These are phyloP conservation scores for Athetis lepigone DNA, from an alignment of 2,888 invertebrate species.

Conservation along the genomic window DNA sequence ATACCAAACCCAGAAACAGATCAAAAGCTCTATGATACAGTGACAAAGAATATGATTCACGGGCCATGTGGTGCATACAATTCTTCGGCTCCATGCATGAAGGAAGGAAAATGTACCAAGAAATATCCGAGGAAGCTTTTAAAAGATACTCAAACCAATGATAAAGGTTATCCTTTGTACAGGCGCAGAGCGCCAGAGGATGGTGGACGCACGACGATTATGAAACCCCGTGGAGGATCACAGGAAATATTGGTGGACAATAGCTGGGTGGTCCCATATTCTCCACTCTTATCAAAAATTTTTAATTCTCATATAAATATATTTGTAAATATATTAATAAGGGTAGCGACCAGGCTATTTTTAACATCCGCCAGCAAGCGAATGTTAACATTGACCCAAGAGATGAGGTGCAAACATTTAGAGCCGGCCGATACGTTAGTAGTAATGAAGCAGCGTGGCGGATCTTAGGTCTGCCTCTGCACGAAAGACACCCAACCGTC, in stretches of 20 bases:
- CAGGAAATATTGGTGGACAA: background rate
- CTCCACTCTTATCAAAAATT: background rate
- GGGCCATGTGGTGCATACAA: background rate
- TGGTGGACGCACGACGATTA: background rate
- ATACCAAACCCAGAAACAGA: no score
- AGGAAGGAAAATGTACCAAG: slow-evolving; percentile 8
- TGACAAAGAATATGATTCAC: background rate
- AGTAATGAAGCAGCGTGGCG: slow-evolving; percentile 11
- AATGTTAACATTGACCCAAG: slow-evolving; percentile 6
- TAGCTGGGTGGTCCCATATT: slow-evolving; percentile 1
- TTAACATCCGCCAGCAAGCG: slow-evolving; percentile 40
- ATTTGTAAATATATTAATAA: slow-evolving; percentile 50
- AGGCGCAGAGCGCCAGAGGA: slow-evolving; percentile 6
- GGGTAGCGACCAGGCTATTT: slow-evolving; percentile 55
- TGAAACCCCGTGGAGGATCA: no score
- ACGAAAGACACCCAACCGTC: slow-evolving; percentile 3
- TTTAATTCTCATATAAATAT: slow-evolving; percentile 30
- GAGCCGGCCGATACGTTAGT: slow-evolving; percentile 8
- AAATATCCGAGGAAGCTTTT: slow-evolving; percentile 12
- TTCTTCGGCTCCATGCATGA: slow-evolving; percentile 1
- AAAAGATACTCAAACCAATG: slow-evolving; percentile 7
- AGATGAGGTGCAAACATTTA: slow-evolving; percentile 1
- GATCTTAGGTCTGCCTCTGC: slow-evolving; percentile 5
- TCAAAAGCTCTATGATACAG: no score
- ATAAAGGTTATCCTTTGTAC: slow-evolving; percentile 8